Percentiles rank a stretch among this genome's conserved stretches.
Conservation (phyloP, 2,888 invertebrate species). For the Dendrolimus houi region DNA sequence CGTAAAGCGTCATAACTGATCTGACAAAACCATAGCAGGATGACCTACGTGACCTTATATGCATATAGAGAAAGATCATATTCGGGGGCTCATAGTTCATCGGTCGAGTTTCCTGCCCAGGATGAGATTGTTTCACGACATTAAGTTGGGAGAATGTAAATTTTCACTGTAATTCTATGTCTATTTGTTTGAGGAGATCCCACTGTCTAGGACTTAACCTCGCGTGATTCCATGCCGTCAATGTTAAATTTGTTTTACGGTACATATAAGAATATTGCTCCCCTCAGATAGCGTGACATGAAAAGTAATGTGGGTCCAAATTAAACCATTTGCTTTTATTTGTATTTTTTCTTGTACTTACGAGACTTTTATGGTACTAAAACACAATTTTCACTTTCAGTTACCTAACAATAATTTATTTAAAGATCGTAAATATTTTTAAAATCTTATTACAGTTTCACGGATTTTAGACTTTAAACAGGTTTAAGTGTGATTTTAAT, state of each 20-base stretch:
- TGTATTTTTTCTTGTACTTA: too few species aligned
- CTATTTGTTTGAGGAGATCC: conserved; percentile 40
- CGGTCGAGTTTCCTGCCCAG: conserved; percentile 57
- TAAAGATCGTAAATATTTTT: too few species aligned
- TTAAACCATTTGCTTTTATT: too few species aligned
- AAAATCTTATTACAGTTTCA: too few species aligned
- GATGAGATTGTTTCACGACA: conserved; percentile 72
- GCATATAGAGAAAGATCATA: conserved; percentile 17
- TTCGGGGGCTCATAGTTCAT: conserved; percentile 31
- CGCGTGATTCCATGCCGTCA: conserved; percentile 49
- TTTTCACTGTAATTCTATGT: conserved; percentile 57
- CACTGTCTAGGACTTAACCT: conserved; percentile 15
- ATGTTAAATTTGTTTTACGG: conserved; percentile 19
- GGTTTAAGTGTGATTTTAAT: too few species aligned
- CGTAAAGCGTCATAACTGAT: conserved; percentile 54
- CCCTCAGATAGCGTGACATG: not conserved
- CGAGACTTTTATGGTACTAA: too few species aligned
- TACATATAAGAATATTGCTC: not conserved
- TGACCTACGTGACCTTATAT: conserved; percentile 27
- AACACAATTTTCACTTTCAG: too few species aligned
- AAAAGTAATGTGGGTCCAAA: conserved; percentile 3
- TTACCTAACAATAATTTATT: too few species aligned
- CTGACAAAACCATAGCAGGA: conserved; percentile 34
- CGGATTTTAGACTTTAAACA: too few species aligned
- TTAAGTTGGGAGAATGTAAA: conserved; percentile 71